phyloP scores from a whole-genome alignment of 2,797 vertebrate species.

The Tamandua tetradactyla region DNA sequence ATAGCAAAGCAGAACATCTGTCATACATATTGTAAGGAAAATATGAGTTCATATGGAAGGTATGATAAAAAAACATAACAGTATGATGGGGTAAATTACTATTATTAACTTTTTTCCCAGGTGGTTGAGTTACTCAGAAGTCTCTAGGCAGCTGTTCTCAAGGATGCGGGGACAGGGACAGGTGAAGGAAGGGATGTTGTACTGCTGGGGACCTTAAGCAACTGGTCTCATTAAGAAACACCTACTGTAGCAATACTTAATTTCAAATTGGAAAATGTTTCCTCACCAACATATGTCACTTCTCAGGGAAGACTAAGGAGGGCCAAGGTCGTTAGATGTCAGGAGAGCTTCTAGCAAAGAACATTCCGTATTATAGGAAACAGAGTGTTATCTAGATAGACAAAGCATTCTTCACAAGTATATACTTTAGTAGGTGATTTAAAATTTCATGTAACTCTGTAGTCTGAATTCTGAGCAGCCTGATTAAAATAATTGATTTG shows the following conservation, averaged over 20 bases:
- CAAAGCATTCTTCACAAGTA: neutral
- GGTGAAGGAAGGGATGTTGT: neutral
- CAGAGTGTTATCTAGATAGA: neutral
- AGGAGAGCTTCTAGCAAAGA: neutral
- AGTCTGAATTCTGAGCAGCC: neutral
- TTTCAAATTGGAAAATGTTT: neutral
- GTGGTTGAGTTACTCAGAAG: neutral
- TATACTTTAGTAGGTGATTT: neutral
- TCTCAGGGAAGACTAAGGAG: neutral
- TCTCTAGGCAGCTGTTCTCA: neutral
- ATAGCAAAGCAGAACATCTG: neutral
- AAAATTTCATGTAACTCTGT: neutral
- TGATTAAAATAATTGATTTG: neutral
- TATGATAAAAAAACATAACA: neutral
- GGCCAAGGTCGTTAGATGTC: neutral
- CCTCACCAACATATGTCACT: neutral
- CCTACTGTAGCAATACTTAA: neutral
- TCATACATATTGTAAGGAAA: neutral
- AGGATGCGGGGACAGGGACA: neutral
- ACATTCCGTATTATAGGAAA: neutral
- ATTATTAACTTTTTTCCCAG: neutral
- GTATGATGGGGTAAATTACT: neutral
- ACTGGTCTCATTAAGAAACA: neutral
- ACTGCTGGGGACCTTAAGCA: neutral
- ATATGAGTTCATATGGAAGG: neutral